Percentiles rank a stretch among this genome's conserved stretches.
Conservation (phyloP, 2,113 vertebrate species). For the Urocynchramus pylzowi region DNA sequence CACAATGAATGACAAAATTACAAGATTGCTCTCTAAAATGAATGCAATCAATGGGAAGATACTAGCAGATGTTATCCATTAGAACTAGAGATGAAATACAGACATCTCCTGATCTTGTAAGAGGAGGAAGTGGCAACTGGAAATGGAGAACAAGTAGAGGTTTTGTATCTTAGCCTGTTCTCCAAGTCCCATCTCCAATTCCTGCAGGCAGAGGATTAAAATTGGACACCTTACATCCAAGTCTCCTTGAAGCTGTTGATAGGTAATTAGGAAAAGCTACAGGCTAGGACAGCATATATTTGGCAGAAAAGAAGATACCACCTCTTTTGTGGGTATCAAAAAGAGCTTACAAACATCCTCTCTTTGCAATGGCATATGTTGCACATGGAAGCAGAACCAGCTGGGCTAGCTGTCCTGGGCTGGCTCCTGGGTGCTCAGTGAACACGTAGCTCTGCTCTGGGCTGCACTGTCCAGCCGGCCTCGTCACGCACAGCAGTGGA, state of each 20-base stretch:
- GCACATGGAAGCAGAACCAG: background rate
- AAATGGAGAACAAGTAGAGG: background rate
- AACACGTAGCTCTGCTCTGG: rapidly evolving
- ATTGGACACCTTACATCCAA: background rate
- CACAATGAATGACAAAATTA: background rate
- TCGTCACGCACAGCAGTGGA: background rate
- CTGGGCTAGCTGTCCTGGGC: background rate
- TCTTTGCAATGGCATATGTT: background rate
- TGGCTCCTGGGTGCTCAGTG: background rate
- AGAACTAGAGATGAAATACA: background rate
- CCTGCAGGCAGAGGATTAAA: background rate
- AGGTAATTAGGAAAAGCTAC: background rate
- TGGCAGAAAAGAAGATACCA: rapidly evolving
- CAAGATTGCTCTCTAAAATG: background rate
- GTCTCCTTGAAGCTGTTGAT: background rate
- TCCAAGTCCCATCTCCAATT: background rate
- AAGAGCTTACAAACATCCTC: background rate
- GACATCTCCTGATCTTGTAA: background rate
- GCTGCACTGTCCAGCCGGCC: background rate
- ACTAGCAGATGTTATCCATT: background rate
- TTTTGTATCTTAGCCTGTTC: background rate
- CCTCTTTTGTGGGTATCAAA: background rate
- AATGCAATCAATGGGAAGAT: background rate
- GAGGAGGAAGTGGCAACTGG: background rate
- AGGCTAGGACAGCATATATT: background rate